Base-by-base conservation (phyloP, 2,797 vertebrate genomes). In the Sebastes baramenuke region DNA sequence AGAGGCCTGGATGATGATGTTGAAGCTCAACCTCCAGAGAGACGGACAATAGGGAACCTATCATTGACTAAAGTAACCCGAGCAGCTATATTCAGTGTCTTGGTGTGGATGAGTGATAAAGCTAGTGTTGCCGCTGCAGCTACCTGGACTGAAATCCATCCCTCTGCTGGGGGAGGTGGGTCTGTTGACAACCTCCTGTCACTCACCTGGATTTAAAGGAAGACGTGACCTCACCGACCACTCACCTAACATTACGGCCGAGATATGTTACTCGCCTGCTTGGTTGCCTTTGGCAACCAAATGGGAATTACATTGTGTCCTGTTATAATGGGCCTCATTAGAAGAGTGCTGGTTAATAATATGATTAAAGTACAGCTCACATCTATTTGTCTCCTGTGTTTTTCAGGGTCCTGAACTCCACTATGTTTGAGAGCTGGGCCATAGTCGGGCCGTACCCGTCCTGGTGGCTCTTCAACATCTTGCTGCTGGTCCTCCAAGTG, bases 391-490 rank as follows among this genome's bases (percentile, higher is more conserved):
- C 11, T 61, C 2, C 9, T 27, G 83, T 83, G n/a, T 73, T 86
- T 93, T 91, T 2, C 84, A 99, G 99, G 98, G 94, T 99, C 90
- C 88, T 99, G 90, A 99, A 99, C 92, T 97, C 97, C 4, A 98
- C 98, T 4, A 83, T 99, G 72, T 99, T 99, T 93, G 98, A 99
- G 93, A 99, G 99, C 93, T 99, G 98, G 98, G 95, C 95, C 79
- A 86, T 99, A 42, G 95, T 99, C 0, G 98, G 99, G 20, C 98
- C 99, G 0, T 99, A 96, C 70, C 95, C 97, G 0, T 99, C 98
- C n/a, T 99, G 99, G 98, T 99, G 98, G 98, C 80, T 99, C 46
- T 99, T 99, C 94, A 99, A 98, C 68, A 58, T 92, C 54, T 87
- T 99, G 56, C 95, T 99, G 94, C 81, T 98, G 90, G 89, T 96